Evolutionary conservation across 2,113 vertebrate species (phyloP).

Genomic region (Strix uralensis): DNA sequence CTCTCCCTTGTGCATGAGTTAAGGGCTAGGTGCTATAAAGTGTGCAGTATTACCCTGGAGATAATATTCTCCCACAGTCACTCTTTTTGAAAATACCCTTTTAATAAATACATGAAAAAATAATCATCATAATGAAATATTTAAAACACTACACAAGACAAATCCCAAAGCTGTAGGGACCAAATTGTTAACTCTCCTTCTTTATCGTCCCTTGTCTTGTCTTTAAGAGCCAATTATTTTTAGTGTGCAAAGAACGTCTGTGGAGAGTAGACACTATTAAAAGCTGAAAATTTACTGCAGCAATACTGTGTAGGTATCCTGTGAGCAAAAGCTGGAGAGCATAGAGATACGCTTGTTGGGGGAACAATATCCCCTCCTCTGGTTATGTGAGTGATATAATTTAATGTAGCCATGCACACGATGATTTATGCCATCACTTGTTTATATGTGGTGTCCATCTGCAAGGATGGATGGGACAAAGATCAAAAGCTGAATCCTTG

Average conservation of each 20-base stretch:
- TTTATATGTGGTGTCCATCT: background rate
- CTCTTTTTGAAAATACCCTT: background rate
- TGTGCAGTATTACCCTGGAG: background rate
- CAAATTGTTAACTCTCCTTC: constrained; percentile 9
- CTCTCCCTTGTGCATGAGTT: background rate
- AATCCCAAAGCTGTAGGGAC: background rate
- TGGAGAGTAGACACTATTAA: constrained; percentile 14
- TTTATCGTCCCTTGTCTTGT: constrained; percentile 23
- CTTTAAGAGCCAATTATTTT: constrained; percentile 44
- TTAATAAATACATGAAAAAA: constrained; percentile 46
- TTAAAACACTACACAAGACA: background rate
- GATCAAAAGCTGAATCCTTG: background rate
- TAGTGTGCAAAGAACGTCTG: background rate
- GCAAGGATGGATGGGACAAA: background rate
- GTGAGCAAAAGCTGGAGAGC: constrained; percentile 19
- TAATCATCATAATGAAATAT: constrained; percentile 8
- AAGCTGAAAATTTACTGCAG: constrained; percentile 22
- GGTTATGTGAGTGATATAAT: background rate
- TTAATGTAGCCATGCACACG: background rate
- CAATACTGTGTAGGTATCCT: constrained; percentile 25
- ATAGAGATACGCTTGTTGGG: background rate
- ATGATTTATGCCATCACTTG: background rate
- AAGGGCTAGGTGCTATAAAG: background rate
- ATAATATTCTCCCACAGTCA: background rate
- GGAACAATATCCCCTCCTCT: background rate